Base-by-base conservation (phyloP, 2,888 invertebrate species). In the Synanthedon tipuliformis region DNA sequence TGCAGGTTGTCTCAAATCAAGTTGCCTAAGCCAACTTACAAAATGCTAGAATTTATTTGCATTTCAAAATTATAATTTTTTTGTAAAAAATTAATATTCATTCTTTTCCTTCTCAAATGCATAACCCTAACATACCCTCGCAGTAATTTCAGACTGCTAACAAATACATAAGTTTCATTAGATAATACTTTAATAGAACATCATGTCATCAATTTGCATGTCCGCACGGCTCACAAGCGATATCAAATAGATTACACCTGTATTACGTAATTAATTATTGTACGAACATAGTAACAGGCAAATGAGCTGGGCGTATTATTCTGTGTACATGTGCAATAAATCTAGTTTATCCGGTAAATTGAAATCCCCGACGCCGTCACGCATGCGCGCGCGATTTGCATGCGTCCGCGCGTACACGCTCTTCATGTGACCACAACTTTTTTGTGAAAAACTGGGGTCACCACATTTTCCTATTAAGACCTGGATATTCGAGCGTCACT, bases 351-450 rank as follows among this genome's bases (percentile, higher is more conserved):
- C 45, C 50, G 51, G 52, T 45, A 45, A 45, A 13, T 53, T 56
- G 57, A 51, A 60, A 58, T 52, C 50, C 53, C 54, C 54, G 56
- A 51, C 16, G 48, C 40, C 59, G 61, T 61, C 60, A 56, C 61
- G 60, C 56, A 54, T 55, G 27, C 52, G 59, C 53, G 52, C 59
- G 55, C 55, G 34, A 62, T 64, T 64, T 61, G 62, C 62, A 62
- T 64, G 58, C 45, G 45, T 41, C 34, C 15, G 45, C 45, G 45
- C 45, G 8, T 50, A 48, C 50, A 54, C 53, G 51, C 54, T 54
- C 52, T 16, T 60, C 60, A 61, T 60, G 57, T 61, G 58, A 61
- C 64, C 60, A 60, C 15, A 11, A 11, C 16, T 53, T 50, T 48
- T 53, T 50, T 50, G 50, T 51, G 18, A 13, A 45, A 34, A 45